A percentile compares a stretch with the other conserved stretches of the same genome.
Evolutionary conservation across 1,140 invertebrate species (phyloP).

Genomic region (Dinoponera quadriceps): DNA sequence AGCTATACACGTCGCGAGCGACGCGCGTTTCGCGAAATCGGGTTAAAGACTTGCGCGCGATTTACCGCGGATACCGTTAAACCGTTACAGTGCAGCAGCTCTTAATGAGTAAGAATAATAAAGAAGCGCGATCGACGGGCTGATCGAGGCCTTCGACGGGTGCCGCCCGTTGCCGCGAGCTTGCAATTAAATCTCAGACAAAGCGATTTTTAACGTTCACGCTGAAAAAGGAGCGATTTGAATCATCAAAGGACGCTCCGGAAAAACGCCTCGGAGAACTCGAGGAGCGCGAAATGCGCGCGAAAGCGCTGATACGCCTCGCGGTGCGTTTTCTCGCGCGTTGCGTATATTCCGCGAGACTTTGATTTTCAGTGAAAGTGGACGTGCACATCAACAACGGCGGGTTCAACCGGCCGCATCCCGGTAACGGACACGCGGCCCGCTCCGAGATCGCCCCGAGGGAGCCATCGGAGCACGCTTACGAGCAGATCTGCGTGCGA

Average conservation of each 20-base stretch:
- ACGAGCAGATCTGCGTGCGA: constrained; percentile 83
- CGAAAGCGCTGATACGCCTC: not conserved
- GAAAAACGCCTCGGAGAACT: not conserved
- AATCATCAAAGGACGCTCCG: not conserved
- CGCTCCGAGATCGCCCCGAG: constrained; percentile 78
- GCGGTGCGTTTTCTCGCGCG: constrained; percentile 12
- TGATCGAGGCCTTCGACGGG: not conserved
- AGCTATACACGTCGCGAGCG: constrained; percentile 19
- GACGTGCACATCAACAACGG: constrained; percentile 84
- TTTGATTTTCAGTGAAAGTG: constrained; percentile 83
- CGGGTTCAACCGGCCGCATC: constrained; percentile 62
- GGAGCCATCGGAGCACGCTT: constrained; percentile 83
- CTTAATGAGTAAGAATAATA: constrained; percentile 55
- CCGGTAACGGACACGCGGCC: constrained; percentile 80
- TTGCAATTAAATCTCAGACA: too few species aligned
- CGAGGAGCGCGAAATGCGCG: not conserved
- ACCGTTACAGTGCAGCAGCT: constrained; percentile 40
- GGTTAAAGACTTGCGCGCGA: constrained; percentile 64
- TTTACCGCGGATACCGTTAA: constrained; percentile 64
- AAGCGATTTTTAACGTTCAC: too few species aligned
- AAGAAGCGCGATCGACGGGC: constrained; percentile 32
- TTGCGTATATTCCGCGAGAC: constrained; percentile 50
- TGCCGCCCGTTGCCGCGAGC: too few species aligned
- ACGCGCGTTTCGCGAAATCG: constrained; percentile 44
- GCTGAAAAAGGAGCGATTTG: too few species aligned